These are phyloP conservation scores for Drosophila melanogaster DNA, from an alignment of 1,140 invertebrate species.

Conservation along the genomic window Release_6_plus_ISO1_MT NT_033777.3:25928501-25929000, in stretches of 20 bases:
- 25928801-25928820: too few species aligned
- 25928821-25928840: neutral
- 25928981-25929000: conserved; percentile 29
- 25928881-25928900: conserved; percentile 13
- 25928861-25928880: neutral
- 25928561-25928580: neutral
- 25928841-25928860: neutral
- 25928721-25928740: too few species aligned
- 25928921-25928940: conserved; percentile 46
- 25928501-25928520: conserved; percentile 22
- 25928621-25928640: neutral
- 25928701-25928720: neutral
- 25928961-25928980: conserved; percentile 24
- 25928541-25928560: conserved; percentile 8
- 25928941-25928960: conserved; percentile 43
- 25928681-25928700: neutral
- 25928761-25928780: neutral
- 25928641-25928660: neutral
- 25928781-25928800: neutral
- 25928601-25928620: neutral
- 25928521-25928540: conserved; percentile 50
- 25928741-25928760: neutral
- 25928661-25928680: too few species aligned
- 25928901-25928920: conserved; percentile 29
- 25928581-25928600: neutral